Evolutionary conservation across 2,797 vertebrate genomes (phyloP).

Genomic region (Picus viridis): DNA sequence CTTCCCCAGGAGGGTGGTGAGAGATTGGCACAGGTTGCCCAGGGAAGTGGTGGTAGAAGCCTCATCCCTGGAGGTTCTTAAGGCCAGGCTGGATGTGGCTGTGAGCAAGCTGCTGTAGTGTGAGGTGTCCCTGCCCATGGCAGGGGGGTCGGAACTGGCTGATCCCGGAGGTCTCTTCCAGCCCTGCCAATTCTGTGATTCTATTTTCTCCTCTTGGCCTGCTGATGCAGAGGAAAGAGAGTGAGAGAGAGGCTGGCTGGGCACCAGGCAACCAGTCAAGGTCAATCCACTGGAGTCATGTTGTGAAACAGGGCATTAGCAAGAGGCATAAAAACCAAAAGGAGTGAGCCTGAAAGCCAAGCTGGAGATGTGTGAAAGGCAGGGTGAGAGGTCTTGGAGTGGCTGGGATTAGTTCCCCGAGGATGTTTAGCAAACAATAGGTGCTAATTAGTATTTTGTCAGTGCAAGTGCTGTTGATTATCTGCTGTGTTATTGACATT

Average conservation of each 20-base stretch:
- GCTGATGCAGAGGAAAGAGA: not conserved
- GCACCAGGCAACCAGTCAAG: not conserved
- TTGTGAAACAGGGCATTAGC: not conserved
- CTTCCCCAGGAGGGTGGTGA: no score
- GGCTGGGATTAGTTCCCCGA: not conserved
- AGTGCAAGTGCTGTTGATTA: not conserved
- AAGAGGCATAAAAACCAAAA: not conserved
- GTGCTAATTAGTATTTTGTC: not conserved
- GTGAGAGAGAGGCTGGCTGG: not conserved
- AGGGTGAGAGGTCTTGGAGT: not conserved
- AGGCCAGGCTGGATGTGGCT: no score
- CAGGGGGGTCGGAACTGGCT: no score
- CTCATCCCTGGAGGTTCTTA: no score
- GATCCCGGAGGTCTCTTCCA: no score
- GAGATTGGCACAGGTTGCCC: no score
- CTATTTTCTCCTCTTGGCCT: not conserved
- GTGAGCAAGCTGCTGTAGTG: no score
- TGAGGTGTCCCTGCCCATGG: no score
- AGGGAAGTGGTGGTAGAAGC: no score
- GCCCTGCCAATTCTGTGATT: no score
- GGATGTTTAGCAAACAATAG: not conserved
- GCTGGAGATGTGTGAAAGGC: not conserved
- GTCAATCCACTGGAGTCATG: not conserved
- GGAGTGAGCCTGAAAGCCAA: not conserved
- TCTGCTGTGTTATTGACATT: not conserved